Conservation (phyloP, 2,888 invertebrate species). For the Scaptomyza tumidula region DNA sequence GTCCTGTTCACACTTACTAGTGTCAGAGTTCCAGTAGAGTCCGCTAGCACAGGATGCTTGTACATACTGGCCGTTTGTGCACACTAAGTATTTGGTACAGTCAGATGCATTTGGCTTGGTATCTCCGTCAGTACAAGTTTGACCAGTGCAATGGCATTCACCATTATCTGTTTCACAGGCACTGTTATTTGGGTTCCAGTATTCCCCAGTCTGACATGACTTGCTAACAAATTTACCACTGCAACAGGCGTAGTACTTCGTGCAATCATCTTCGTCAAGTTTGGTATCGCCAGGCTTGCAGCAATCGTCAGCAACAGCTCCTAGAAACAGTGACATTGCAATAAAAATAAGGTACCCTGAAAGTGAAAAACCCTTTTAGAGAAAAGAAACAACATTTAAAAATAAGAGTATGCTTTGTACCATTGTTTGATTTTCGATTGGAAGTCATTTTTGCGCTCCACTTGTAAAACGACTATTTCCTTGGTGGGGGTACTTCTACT, state of each 20-base stretch:
- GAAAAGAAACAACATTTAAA: not conserved
- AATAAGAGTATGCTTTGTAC: slow-evolving; percentile 10
- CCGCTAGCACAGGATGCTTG: slow-evolving; percentile 6
- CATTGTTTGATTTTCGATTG: slow-evolving; percentile 16
- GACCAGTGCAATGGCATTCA: slow-evolving; percentile 16
- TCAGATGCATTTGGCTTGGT: not conserved
- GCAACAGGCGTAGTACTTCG: slow-evolving; percentile 42
- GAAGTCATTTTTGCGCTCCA: slow-evolving; percentile 24
- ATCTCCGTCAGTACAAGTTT: not conserved
- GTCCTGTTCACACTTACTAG: too few relatives aligned
- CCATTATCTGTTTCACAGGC: slow-evolving; percentile 29
- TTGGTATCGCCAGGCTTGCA: slow-evolving; percentile 43
- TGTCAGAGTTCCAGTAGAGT: slow-evolving; percentile 29
- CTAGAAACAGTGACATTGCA: slow-evolving; percentile 17
- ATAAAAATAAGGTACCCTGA: slow-evolving; percentile 23
- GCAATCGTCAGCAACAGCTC: slow-evolving; percentile 21
- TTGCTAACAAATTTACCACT: slow-evolving; percentile 39
- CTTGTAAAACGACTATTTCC: slow-evolving; percentile 29
- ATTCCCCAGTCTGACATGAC: slow-evolving; percentile 29
- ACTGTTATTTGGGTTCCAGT: slow-evolving; percentile 20
- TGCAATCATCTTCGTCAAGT: slow-evolving; percentile 37
- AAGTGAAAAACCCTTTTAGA: not conserved
- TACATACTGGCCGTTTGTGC: slow-evolving; percentile 16
- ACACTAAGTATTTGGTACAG: slow-evolving; percentile 26
- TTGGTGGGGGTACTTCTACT: slow-evolving; percentile 27